Base-by-base conservation (phyloP, 2,888 invertebrate genomes). In the Fissipunctia ypsillon region DNA sequence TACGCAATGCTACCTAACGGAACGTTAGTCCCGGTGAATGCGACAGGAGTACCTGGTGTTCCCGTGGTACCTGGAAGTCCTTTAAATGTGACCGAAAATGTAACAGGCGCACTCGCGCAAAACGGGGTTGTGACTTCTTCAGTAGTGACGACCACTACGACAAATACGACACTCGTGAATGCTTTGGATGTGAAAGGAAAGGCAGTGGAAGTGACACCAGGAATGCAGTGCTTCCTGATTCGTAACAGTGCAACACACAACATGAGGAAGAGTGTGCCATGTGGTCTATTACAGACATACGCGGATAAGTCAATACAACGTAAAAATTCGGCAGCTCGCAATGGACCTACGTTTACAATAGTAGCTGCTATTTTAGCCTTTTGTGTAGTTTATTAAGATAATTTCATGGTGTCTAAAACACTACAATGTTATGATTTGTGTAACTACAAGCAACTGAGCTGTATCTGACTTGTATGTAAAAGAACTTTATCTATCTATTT, bases 151-250 rank as follows among this genome's bases (percentile, higher is more conserved):
- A 93, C 91, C 0, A 93, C 93, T 1, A 93, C 91, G 0, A 94
- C 93, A 16, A 95, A 93, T 38, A 94, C 95, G 0, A 94, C 94
- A 28, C 89, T 94, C 16, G 90, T 90, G 19, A 93, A 94, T 78
- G 95, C 95, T n/a, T 82, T 95, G n/a, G 94, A 95, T 54, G 95
- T 95, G 59, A 95, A 95, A 88, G 95, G 95, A 35, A 91, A 91
- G 56, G 91, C 93, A 0, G 88, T 96, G 22, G 88, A 91, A 19
- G 95, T 96, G 48, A 95, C 95, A 14, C 93, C 94, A 2, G 94
- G 93, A 10, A 95, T 95, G 95, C 84, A 93, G 85, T 96, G 95
- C 76, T 95, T 91, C 81, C 92, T 96, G 9, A 91, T 95, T 22
- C 90, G 94, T 57, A 85, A 82, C 63, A 90, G 91, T 19, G 82